Base-by-base conservation (phyloP, 1,140 invertebrate genomes). In the Rhagoletis zephyria region DNA sequence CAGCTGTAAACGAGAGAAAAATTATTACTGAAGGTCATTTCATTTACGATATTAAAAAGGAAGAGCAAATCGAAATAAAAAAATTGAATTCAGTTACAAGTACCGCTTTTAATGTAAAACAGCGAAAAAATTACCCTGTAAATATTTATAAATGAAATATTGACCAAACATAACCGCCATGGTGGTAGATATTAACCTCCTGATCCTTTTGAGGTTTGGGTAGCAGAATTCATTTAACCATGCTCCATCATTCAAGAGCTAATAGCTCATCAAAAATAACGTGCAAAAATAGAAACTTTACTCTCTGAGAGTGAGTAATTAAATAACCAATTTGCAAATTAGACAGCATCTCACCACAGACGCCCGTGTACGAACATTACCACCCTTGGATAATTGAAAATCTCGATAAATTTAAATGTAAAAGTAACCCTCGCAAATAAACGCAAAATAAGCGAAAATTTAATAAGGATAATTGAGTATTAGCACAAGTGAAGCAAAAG, bases 401-500 rank as follows among this genome's bases (percentile, higher is more conserved):
- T 81, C 74, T 30, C n/a, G 14, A 51, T 16, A 14, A 77, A 56
- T 19, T 56, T 51, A 30, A 6, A 48, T 56, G 74, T 2, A 12
- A 19, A 56, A 81, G 2, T 81, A 81, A 81, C 74, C 74, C 74
- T 59, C 74, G 51, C 5, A 81, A 81, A 51, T 59, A 40, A 81
- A 81, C 45, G 74, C 74, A 51, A 59, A 56, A 81, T 81, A 59
- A 56, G 16, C 74, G 74, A 81, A 81, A 81, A 81, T 81, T 81
- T 81, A 81, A 56, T 81, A 81, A 56, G 74, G 74, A 81, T 81
- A 81, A 81, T 81, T 81, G 74, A 81, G 48, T 81, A 81, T 81
- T 81, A 81, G 74, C 74, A 81, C 74, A 81, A 81, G 74, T 81
- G 74, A 81, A 56, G 74, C 74, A 81, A 81, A 81, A 81, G 48